phyloP scores from a whole-genome alignment of 2,113 vertebrate genomes.

The Tetrao urogallus region DNA sequence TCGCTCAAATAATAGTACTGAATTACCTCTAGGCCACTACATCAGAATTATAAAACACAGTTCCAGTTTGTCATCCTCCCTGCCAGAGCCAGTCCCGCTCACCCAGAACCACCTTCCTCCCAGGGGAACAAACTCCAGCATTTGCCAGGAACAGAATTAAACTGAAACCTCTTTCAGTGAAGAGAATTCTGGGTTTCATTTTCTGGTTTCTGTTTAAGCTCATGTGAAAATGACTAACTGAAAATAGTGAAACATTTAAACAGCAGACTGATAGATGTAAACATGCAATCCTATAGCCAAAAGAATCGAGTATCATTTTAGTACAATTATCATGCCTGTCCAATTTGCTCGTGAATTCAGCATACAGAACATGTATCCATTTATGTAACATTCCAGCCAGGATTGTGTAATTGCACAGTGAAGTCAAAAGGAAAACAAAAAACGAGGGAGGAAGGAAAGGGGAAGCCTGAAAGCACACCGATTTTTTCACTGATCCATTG shows the following conservation, averaged over 20 bases:
- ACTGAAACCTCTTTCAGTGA: neutral
- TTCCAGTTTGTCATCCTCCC: neutral
- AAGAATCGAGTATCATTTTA: neutral
- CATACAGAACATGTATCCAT: neutral
- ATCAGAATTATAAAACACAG: neutral
- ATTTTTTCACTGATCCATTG: neutral
- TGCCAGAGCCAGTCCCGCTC: neutral
- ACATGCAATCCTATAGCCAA: neutral
- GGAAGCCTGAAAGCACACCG: neutral
- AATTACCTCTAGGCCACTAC: neutral
- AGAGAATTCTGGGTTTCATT: neutral
- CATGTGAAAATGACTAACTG: neutral
- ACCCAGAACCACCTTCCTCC: neutral
- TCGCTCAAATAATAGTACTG: neutral
- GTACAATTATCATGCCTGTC: neutral
- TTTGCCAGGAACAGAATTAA: neutral
- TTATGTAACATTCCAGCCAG: neutral
- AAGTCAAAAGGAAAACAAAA: neutral
- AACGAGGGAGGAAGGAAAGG: neutral
- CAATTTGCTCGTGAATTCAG: neutral
- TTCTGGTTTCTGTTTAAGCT: slow-evolving; percentile 4
- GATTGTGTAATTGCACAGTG: neutral
- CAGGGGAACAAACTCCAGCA: neutral
- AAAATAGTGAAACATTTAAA: neutral
- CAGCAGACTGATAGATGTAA: neutral